These are phyloP conservation scores for Holocentrus rufus DNA, from an alignment of 2,797 vertebrate species.

Conservation along the genomic window DNA sequence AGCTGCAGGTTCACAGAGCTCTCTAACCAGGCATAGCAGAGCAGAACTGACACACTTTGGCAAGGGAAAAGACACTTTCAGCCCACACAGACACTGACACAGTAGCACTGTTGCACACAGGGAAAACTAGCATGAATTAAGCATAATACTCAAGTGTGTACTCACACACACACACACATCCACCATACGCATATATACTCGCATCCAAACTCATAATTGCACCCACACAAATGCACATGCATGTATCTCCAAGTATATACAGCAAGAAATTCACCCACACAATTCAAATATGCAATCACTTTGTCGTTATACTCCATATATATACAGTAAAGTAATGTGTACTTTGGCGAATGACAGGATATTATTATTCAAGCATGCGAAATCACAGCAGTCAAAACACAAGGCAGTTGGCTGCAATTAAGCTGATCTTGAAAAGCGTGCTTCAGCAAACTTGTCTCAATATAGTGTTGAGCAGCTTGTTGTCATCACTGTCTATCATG, in stretches of 20 bases:
- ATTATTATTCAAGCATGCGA: constrained; percentile 32
- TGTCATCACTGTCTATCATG: constrained; percentile 17
- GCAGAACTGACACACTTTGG: constrained; percentile 50
- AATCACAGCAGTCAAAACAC: constrained; percentile 42
- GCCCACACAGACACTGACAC: constrained; percentile 18
- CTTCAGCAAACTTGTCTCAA: constrained; percentile 14
- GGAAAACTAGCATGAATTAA: constrained; percentile 37
- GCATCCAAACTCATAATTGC: background rate
- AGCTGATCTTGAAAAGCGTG: constrained; percentile 27
- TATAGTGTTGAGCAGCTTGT: constrained; percentile 5
- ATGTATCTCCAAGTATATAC: constrained; percentile 20
- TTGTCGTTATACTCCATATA: constrained; percentile 18
- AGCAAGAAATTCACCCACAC: background rate
- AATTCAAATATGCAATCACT: constrained; percentile 19
- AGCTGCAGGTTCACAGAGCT: constrained; percentile 59
- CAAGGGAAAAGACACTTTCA: constrained; percentile 44
- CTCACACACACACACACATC: background rate
- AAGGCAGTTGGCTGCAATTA: constrained; percentile 20
- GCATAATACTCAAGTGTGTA: constrained; percentile 15
- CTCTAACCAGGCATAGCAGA: constrained; percentile 63
- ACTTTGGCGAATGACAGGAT: constrained; percentile 27
- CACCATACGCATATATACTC: background rate
- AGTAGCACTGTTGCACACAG: background rate
- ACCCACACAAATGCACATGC: constrained; percentile 1
- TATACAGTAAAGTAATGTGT: constrained; percentile 21